A percentile compares a stretch with the other conserved stretches of the same genome.
Conservation (phyloP, 2,113 vertebrate genomes). For the Ceyx melanurus region DNA sequence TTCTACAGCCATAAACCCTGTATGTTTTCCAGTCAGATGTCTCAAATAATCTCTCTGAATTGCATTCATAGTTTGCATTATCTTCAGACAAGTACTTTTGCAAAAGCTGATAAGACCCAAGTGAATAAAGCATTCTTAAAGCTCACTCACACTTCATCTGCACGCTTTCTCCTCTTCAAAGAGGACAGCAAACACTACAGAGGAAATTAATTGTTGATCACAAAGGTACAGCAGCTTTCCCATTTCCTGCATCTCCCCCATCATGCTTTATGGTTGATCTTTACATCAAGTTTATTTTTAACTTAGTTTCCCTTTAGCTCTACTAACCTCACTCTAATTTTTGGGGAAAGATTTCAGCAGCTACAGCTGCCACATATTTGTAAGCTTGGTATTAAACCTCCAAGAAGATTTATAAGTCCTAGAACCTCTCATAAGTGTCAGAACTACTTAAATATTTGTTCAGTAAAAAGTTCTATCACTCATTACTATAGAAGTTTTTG, state of each 20-base stretch:
- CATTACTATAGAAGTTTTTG: background rate
- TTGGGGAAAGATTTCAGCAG: background rate
- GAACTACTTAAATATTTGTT: background rate
- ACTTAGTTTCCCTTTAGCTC: background rate
- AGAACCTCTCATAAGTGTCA: background rate
- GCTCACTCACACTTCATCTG: background rate
- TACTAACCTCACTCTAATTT: background rate
- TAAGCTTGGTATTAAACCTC: background rate
- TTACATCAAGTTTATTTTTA: background rate
- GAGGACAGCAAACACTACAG: background rate
- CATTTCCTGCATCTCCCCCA: background rate
- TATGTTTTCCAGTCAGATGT: background rate
- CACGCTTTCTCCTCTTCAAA: background rate
- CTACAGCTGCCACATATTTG: background rate
- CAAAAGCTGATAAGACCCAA: background rate
- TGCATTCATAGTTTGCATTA: background rate
- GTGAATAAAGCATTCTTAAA: background rate
- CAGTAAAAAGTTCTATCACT: background rate
- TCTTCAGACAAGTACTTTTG: background rate
- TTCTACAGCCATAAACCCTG: background rate
- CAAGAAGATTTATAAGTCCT: background rate
- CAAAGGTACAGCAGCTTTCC: background rate
- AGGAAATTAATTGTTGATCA: background rate
- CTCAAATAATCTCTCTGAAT: background rate
- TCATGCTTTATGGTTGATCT: background rate